Base-by-base conservation (phyloP, 1,140 invertebrate genomes). In the Venustaconcha ellipsiformis region DNA sequence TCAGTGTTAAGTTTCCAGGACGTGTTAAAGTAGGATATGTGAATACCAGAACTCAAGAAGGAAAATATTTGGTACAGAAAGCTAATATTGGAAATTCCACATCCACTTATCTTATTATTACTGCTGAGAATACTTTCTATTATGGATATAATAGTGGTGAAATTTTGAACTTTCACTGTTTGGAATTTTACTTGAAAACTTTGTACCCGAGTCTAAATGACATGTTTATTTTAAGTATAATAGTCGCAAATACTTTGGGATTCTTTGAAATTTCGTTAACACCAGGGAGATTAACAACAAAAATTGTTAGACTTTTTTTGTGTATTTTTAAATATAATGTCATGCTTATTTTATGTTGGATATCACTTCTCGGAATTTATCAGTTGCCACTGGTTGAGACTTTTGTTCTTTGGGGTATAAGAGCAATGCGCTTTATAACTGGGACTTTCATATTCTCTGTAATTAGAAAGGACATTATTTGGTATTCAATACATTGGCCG, bases 171-270 rank as follows among this genome's bases (percentile, higher is more conserved):
- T 91, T 89, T 79, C 76, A 80, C 66, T 84, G 88, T 3, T 89
- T 92, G 89, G 91, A 91, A 81, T 78, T 86, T 26, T 91, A 91
- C 80, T 82, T 92, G 20, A 87, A 87, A 78, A 85, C 86, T 58
- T 80, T 92, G 14, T 88, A 90, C 80, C 92, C 92, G 13, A 91
- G 92, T 83, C 86, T 91, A 48, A 92, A 92, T 88, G 92, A 92
- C 83, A 80, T 92, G 14, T 92, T 92, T 83, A 82, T 92, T 5
- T 82, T 87, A 30, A 91, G 87, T 81, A 83, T 92, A 56, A 72
- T 90, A 26, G 70, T 92, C 18, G 87, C 89, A 57, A 92, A 92
- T 85, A 79, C 90, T 74, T 68, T 91, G 26, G 90, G 88, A 23
- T 83, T 82, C n/a, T 87, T 92, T 82, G 89, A 91, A 74, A 83